phyloP scores from a whole-genome alignment of 2,888 invertebrate species.

The Acanthopleura granulata region DNA sequence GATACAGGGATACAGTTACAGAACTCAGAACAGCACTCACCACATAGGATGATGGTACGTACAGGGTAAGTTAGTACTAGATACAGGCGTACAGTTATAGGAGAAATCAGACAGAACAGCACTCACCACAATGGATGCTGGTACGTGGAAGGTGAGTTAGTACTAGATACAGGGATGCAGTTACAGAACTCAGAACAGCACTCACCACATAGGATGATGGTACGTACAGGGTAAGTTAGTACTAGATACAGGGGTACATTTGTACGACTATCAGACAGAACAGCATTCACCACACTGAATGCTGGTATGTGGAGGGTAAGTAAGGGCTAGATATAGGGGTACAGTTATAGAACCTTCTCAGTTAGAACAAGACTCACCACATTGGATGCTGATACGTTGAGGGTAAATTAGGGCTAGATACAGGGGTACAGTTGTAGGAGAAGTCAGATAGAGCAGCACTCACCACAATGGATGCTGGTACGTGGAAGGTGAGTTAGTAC shows the following conservation, averaged over 20 bases:
- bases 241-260: conserved; percentile 83
- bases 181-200: too few species aligned
- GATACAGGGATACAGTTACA: too few species aligned
- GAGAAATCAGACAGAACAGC: too few species aligned
- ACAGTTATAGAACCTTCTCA: too few species aligned
- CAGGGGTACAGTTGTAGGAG: conserved; percentile 96
- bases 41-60: conserved; percentile 81
- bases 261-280: conserved; percentile 83
- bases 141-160: too few species aligned
- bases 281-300: conserved; percentile 73
- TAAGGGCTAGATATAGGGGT: conserved; percentile 82
- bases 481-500: conserved; percentile 91
- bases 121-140: too few species aligned
- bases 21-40: conserved; percentile 71
- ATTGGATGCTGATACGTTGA: conserved; percentile 51
- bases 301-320: conserved; percentile 88
- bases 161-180: too few species aligned
- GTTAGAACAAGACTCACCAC: too few species aligned
- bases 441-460: conserved; percentile 74
- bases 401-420: conserved; percentile 77
- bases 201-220: too few species aligned
- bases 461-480: conserved; percentile 78
- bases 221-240: too few species aligned
- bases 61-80: conserved; percentile 89
- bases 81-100: too few species aligned